Percentiles rank a stretch among this genome's conserved stretches.
Evolutionary conservation across 1,140 invertebrate species (phyloP).

Genomic region (Metaphire vulgaris): DNA sequence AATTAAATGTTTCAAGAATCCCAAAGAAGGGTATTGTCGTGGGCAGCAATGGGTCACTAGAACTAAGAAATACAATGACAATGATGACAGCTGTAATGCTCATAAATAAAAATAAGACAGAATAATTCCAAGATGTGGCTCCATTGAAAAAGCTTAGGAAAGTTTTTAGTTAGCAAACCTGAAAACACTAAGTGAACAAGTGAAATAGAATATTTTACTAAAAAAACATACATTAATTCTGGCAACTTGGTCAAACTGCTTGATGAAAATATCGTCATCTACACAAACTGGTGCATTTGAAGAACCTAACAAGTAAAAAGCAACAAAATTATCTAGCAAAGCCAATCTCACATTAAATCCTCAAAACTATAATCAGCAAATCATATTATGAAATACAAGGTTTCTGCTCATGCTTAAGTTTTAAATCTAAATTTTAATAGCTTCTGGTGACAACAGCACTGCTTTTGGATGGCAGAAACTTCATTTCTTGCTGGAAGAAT

Average conservation of each 20-base stretch:
- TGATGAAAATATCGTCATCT: slow-evolving; percentile 78
- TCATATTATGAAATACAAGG: too few relatives aligned
- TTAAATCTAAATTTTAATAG: too few relatives aligned
- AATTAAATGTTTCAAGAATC: neutral
- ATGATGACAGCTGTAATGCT: neutral
- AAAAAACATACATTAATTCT: slow-evolving; percentile 60
- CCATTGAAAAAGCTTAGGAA: neutral
- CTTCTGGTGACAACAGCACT: too few relatives aligned
- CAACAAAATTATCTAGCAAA: too few relatives aligned
- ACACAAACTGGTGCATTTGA: slow-evolving; percentile 49
- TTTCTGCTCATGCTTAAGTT: too few relatives aligned
- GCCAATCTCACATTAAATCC: too few relatives aligned
- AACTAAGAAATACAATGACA: neutral
- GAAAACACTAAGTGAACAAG: too few relatives aligned
- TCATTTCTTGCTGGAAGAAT: too few relatives aligned
- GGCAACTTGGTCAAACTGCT: slow-evolving; percentile 75
- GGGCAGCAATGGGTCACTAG: neutral
- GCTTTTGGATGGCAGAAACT: too few relatives aligned
- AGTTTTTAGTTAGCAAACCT: neutral
- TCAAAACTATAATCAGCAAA: too few relatives aligned
- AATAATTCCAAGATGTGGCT: neutral
- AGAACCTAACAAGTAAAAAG: too few relatives aligned
- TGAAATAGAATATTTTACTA: too few relatives aligned
- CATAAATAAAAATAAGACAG: neutral
- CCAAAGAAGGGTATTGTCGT: neutral